Conservation (phyloP, 2,113 vertebrate species). For the Noturus placidus region DNA sequence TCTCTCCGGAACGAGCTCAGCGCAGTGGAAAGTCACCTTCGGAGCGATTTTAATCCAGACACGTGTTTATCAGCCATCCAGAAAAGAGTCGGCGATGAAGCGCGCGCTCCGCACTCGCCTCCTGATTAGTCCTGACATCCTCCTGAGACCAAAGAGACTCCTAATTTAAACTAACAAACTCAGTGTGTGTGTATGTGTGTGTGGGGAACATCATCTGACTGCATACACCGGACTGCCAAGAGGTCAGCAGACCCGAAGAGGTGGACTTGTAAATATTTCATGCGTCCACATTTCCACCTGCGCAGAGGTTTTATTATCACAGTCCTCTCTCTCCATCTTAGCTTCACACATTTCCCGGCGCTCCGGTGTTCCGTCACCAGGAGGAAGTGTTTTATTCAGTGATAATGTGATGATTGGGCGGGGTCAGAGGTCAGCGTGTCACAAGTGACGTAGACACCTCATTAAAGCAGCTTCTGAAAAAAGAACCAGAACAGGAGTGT, state of each 20-base stretch:
- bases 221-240: conserved; percentile 17
- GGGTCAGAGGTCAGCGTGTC: conserved; percentile 32
- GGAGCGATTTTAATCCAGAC: conserved; percentile 72
- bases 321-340: not conserved
- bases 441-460: conserved; percentile 22
- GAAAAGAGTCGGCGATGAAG: conserved; percentile 68
- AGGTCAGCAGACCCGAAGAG: conserved; percentile 70
- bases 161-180: conserved; percentile 97
- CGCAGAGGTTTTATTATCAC: conserved; percentile 58
- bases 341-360: not conserved
- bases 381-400: conserved; percentile 2
- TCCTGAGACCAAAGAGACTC: conserved; percentile 92
- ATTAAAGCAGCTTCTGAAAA: conserved; percentile 23
- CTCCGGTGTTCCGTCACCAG: not conserved
- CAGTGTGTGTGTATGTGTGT: conserved; percentile 71
- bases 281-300: conserved; percentile 57
- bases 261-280: conserved; percentile 69
- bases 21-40: conserved; percentile 27
- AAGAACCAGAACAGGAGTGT: conserved; percentile 71
- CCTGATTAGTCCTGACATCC: conserved; percentile 91
- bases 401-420: conserved; percentile 32
- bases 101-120: conserved; percentile 80
- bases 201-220: conserved; percentile 13
- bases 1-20: not conserved
- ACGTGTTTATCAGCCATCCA: conserved; percentile 85